phyloP scores from a whole-genome alignment of 1,140 invertebrate species.

The Eueides isabella region DNA sequence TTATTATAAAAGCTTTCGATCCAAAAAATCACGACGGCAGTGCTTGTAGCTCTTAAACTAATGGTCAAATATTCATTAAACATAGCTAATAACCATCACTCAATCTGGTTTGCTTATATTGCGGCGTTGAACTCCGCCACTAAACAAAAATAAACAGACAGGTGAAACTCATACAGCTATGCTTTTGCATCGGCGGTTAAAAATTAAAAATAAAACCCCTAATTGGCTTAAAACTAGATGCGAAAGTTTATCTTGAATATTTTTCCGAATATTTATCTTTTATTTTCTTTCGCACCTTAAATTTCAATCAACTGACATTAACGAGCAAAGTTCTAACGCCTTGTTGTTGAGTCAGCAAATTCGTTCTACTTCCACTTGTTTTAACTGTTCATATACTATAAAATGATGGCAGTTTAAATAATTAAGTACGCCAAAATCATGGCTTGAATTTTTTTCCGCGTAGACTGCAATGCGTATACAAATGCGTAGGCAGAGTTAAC shows the following conservation, averaged over 20 bases:
- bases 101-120: too few relatives aligned
- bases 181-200: too few relatives aligned
- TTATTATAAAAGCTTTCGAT: too few relatives aligned
- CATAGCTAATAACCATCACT: too few relatives aligned
- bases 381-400: background rate
- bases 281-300: conserved; percentile 7
- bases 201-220: background rate
- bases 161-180: too few relatives aligned
- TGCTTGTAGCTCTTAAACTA: too few relatives aligned
- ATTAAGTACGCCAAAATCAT: background rate
- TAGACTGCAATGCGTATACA: too few relatives aligned
- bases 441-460: too few relatives aligned
- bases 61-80: too few relatives aligned
- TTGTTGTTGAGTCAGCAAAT: background rate
- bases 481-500: too few relatives aligned
- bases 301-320: conserved; percentile 13
- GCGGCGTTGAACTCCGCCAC: too few relatives aligned
- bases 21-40: too few relatives aligned
- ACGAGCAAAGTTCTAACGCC: conserved; percentile 1
- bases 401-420: background rate
- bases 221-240: background rate
- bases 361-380: background rate
- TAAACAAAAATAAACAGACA: background rate
- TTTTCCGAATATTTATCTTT: background rate
- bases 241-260: background rate